Percentiles rank a stretch among this genome's conserved stretches.
Conservation (phyloP, 2,888 invertebrate genomes). For the Ctena decussata region DNA sequence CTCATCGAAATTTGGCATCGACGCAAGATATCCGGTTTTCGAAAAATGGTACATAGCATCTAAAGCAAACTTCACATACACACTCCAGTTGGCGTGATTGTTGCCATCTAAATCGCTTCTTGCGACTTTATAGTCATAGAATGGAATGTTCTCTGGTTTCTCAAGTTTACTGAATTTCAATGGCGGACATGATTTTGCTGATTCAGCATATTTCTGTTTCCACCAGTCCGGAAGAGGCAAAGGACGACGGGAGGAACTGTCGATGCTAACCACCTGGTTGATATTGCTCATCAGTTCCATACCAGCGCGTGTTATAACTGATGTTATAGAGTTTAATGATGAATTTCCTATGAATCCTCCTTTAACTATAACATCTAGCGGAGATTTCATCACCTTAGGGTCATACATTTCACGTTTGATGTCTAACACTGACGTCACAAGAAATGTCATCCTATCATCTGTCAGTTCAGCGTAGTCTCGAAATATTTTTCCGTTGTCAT, state of each 20-base stretch:
- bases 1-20: slow-evolving; percentile 61
- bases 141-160: slow-evolving; percentile 64
- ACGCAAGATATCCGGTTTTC: slow-evolving; percentile 51
- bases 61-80: slow-evolving; percentile 71
- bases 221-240: slow-evolving; percentile 81
- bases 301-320: slow-evolving; percentile 49
- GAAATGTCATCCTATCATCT: slow-evolving; percentile 68
- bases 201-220: slow-evolving; percentile 74
- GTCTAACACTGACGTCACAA: slow-evolving; percentile 66
- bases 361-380: slow-evolving; percentile 64
- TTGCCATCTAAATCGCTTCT: slow-evolving; percentile 76
- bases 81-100: slow-evolving; percentile 75
- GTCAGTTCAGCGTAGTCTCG: slow-evolving; percentile 71
- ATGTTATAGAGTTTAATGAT: slow-evolving; percentile 67
- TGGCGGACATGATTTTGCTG: slow-evolving; percentile 55
- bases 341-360: slow-evolving; percentile 74
- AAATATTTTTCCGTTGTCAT: slow-evolving; percentile 66
- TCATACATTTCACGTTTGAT: slow-evolving; percentile 66
- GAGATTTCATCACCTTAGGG: slow-evolving; percentile 57
- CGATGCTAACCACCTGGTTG: slow-evolving; percentile 79
- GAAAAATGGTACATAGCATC: slow-evolving; percentile 71
- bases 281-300: slow-evolving; percentile 62
- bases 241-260: slow-evolving; percentile 77
- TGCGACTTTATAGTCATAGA: slow-evolving; percentile 61
- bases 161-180: slow-evolving; percentile 68